A percentile compares a stretch with the other conserved stretches of the same genome.
phyloP scores from a whole-genome alignment of 2,888 invertebrate genomes.

The Hipparchia sbordonii region DNA sequence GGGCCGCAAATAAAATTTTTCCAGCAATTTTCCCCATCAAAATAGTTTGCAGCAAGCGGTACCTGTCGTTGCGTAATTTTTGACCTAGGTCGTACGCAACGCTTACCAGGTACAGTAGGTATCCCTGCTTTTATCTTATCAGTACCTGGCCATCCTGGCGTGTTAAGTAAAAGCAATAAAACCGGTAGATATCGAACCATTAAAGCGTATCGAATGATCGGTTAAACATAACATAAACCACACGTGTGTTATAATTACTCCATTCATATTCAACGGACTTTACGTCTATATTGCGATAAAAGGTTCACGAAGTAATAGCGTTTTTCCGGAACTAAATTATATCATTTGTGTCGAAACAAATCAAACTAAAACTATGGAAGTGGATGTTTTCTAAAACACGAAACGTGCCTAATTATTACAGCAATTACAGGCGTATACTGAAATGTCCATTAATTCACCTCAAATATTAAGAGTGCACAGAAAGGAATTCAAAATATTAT shows the following conservation, averaged over 20 bases:
- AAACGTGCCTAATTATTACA: background rate
- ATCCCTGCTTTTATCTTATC: background rate
- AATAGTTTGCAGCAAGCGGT: too few species aligned
- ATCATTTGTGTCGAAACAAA: conserved; percentile 1
- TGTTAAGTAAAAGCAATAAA: conserved; percentile 8
- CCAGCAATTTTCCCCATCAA: too few species aligned
- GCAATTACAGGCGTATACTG: background rate
- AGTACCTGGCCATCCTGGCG: background rate
- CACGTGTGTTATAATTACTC: conserved; percentile 46
- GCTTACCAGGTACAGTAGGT: too few species aligned
- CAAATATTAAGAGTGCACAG: too few species aligned
- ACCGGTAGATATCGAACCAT: conserved; percentile 4
- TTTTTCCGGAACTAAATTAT: conserved; percentile 4
- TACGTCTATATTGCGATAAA: conserved; percentile 31
- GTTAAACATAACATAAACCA: conserved; percentile 47
- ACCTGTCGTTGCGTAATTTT: too few species aligned
- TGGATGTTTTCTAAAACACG: conserved; percentile 1
- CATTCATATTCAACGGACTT: conserved; percentile 44
- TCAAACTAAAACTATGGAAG: background rate
- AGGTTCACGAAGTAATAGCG: conserved; percentile 16
- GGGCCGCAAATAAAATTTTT: too few species aligned
- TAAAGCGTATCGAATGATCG: conserved; percentile 41
- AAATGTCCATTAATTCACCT: background rate
- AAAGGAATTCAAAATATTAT: too few species aligned
- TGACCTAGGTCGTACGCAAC: too few species aligned